Evolutionary conservation across 2,888 invertebrate species (phyloP).

Genomic region (Lacanobia oleracea): DNA sequence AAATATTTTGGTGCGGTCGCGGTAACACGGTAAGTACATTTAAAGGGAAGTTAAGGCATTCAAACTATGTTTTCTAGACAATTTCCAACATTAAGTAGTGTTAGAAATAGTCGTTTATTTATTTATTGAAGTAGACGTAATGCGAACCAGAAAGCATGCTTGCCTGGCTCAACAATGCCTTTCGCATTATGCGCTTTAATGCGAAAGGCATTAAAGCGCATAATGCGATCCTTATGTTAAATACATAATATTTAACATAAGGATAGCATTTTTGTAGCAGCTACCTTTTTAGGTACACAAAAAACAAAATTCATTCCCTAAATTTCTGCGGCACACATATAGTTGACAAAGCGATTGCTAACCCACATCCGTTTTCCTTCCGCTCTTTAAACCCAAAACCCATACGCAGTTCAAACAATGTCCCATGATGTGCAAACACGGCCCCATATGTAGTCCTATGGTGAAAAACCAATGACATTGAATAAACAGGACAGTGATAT

Average conservation of each 20-base stretch:
- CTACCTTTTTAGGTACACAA: no score
- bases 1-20: background rate
- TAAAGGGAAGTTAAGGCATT: background rate
- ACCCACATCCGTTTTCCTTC: slow-evolving; percentile 10
- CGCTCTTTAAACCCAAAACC: slow-evolving; percentile 7
- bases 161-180: no score
- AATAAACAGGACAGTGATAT: slow-evolving; percentile 35
- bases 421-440: background rate
- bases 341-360: slow-evolving; percentile 11
- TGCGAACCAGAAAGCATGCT: background rate
- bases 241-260: no score
- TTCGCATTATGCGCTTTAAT: background rate
- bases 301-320: no score
- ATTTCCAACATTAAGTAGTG: background rate
- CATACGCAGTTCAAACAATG: slow-evolving; percentile 29
- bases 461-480: slow-evolving; percentile 34
- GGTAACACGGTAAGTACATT: background rate
- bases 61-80: no score
- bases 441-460: background rate
- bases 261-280: no score
- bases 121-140: background rate
- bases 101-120: background rate
- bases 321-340: background rate
- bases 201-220: no score
- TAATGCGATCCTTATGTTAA: no score